Evolutionary conservation across 2,888 invertebrate species (phyloP), one percentile per base, ranked within the genome.

Genomic region (Lepetodrilus schrolli): DNA sequence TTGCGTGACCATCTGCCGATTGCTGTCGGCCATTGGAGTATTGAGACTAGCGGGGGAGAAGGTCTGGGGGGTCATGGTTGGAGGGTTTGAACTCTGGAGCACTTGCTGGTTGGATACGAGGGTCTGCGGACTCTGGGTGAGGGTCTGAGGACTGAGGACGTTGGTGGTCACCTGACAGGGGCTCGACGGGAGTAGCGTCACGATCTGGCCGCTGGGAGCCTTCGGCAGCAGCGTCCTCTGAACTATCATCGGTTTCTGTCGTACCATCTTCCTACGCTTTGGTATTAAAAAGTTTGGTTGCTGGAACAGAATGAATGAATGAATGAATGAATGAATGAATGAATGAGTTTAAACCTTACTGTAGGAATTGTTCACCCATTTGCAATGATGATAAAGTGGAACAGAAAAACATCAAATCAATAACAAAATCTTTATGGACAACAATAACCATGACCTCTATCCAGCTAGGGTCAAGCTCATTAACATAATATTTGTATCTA

Each of bases 171-270:
- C 0, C 13, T 38, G 2, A 66, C 30, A 20, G 10, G 48, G 48
- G n/a, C 48, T 65, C 13, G 65, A 43, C 13, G 80, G 81, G 23
- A 79, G 76, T 8, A 83, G 73, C 34, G 80, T 80, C 23, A 80
- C 74, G 66, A 83, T 77, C 58, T 81, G 80, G 0, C 76, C 74
- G 26, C 70, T 58, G 7, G 70, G 75, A 36, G 83, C 80, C 70
- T 88, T 89, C 4, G 89, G 89, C 34, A 89, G 76, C 8, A 89
- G 79, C 1, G 86, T 86, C 49, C 89, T 79, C 81, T 89, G 89
- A n/a, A 84, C 79, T 36, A 88, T 80, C 43, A 84, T 79, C 0
- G 80, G 78, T 0, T 76, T 65, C 17, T 65, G 51, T 17, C 38
- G 38, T 8, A 66, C 71, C 1, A 51, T 37, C 51, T 75, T 75